phyloP scores from a whole-genome alignment of 2,113 vertebrate genomes.

The Peucedramus taeniatus region DNA sequence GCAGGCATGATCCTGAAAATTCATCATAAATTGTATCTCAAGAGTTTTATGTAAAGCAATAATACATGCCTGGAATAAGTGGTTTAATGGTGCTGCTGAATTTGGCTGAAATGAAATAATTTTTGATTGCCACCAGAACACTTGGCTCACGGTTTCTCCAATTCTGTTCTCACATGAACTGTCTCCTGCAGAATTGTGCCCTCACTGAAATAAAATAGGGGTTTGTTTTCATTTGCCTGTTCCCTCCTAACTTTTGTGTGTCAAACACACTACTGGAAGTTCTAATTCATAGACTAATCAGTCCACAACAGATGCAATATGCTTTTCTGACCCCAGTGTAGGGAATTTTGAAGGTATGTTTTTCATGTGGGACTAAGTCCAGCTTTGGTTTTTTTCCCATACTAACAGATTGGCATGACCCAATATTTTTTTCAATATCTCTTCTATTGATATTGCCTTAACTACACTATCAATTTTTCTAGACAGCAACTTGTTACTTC shows the following conservation, averaged over 20 bases:
- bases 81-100: background rate
- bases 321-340: background rate
- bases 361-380: background rate
- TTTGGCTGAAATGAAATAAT: background rate
- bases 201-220: background rate
- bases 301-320: background rate
- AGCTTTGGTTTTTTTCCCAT: background rate
- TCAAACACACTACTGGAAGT: background rate
- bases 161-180: background rate
- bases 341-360: background rate
- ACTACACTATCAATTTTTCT: background rate
- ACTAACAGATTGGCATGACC: background rate
- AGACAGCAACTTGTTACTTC: background rate
- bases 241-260: background rate
- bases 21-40: background rate
- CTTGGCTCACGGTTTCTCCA: background rate
- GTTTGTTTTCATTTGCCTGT: background rate
- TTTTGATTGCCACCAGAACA: background rate
- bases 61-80: background rate
- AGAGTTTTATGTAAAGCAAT: background rate
- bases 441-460: background rate
- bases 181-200: background rate
- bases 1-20: background rate
- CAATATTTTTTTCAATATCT: background rate
- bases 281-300: background rate